Evolutionary conservation across 2,797 vertebrate genomes (phyloP).

Genomic region (Darevskia mixta): DNA sequence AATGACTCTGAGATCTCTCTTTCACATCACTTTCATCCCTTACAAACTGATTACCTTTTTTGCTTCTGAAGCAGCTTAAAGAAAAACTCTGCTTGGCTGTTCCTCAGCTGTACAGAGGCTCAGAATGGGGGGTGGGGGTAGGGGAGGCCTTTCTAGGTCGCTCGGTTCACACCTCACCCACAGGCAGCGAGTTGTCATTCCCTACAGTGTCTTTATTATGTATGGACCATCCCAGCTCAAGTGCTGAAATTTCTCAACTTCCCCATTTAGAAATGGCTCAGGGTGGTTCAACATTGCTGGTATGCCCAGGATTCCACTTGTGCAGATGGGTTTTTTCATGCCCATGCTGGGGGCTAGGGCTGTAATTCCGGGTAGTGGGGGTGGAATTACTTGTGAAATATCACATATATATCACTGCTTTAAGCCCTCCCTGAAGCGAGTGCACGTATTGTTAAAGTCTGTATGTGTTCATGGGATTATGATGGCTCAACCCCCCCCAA

Average conservation of each 20-base stretch:
- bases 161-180: not conserved
- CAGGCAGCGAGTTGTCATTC: slow-evolving; percentile 6
- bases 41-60: slow-evolving; percentile 39
- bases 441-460: too few species aligned
- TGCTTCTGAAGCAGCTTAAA: slow-evolving; percentile 29
- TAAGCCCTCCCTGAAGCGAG: too few species aligned
- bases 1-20: slow-evolving; percentile 32
- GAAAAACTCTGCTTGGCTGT: slow-evolving; percentile 36
- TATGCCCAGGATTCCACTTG: not conserved
- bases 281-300: not conserved
- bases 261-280: not conserved
- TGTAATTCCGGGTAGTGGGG: too few species aligned
- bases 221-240: not conserved
- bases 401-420: too few species aligned
- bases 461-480: too few species aligned
- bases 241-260: not conserved
- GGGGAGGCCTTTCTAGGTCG: slow-evolving; percentile 12
- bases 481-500: too few species aligned
- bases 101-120: not conserved
- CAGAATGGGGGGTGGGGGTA: not conserved
- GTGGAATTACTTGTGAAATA: too few species aligned
- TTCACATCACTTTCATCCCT: slow-evolving; percentile 36
- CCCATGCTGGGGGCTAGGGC: not conserved
- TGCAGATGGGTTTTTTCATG: not conserved
- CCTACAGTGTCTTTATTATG: slow-evolving; percentile 6